Evolutionary conservation across 2,888 invertebrate genomes (phyloP).

Genomic region (Sesia apiformis): DNA sequence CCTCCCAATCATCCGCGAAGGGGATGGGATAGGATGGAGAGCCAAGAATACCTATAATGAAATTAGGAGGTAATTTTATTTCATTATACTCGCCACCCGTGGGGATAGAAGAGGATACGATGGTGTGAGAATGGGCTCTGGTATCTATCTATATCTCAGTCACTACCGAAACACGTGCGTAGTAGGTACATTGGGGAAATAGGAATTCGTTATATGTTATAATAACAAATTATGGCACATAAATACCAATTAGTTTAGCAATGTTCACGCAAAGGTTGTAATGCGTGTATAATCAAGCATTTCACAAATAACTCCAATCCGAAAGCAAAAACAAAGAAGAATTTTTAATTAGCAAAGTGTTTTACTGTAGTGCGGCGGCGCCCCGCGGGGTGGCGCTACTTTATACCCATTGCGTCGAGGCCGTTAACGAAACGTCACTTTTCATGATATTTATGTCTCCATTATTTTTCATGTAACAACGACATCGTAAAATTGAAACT

Average conservation of each 20-base stretch:
- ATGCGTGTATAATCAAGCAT: conserved; percentile 51
- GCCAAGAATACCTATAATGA: no score
- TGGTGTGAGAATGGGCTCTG: no score
- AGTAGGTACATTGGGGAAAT: no score
- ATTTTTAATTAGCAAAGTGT: conserved; percentile 63
- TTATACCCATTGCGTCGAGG: conserved; percentile 51
- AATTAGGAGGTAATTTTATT: no score
- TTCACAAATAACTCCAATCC: conserved; percentile 27
- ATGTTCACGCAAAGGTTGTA: conserved; percentile 43
- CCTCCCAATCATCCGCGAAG: no score
- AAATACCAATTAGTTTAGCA: conserved; percentile 25
- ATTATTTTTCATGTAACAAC: conserved; percentile 59
- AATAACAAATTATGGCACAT: not conserved
- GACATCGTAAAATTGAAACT: conserved; percentile 49
- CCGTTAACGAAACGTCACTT: conserved; percentile 68
- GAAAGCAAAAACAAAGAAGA: conserved; percentile 46
- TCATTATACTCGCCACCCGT: no score
- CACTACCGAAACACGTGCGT: no score
- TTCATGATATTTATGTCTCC: conserved; percentile 68
- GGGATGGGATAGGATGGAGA: no score
- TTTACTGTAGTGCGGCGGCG: conserved; percentile 38
- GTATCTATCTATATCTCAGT: no score
- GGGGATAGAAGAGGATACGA: no score
- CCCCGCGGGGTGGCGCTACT: conserved; percentile 57
- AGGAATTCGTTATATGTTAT: not conserved